Base-by-base conservation (phyloP, 2,888 invertebrate species). In the Drosophila differens region DNA sequence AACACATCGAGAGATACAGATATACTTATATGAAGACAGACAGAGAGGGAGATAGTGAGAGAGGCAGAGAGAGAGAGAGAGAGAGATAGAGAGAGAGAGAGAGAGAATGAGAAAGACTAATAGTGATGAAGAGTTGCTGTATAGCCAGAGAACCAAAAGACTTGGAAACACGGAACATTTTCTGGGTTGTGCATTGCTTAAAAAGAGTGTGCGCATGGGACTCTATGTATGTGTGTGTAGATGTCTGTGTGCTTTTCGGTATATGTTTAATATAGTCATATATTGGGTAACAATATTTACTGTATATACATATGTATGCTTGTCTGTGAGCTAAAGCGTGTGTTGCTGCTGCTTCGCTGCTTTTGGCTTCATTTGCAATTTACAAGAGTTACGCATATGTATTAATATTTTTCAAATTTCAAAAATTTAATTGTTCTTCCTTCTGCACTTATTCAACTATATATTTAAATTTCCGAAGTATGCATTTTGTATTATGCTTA, bases 121-220 rank as follows among this genome's bases (percentile, higher is more conserved):
- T 7, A 22, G 22, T 22, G 22, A 22, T 22, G 41, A 51, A 28
- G 37, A 28, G 19, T 32, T 44, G 53, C 35, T 44, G 55, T 47
- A 37, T 58, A 22, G 51, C 69, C 69, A 69, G 69, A 76, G 69
- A 67, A 60, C 62, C 62, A 66, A 63, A 66, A 74, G 53, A 60
- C 35, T 54, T 67, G 68, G 59, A 61, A 60, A 47, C 32, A 57
- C 53, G 77, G 62, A 72, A 69, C 57, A 62, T 53, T 37, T 70
- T 71, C 62, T 76, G 71, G 78, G 78, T 78, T 78, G 78, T 78
- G 78, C 78, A 76, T 74, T 55, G 77, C 66, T 74, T 74, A 58
- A 69, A 57, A 57, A 68, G 70, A 74, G 80, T 83, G 78, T 82
- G 83, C 78, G 80, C 79, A 69, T 82, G 66, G 79, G 63, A 71